These are phyloP conservation scores for Marisa cornuarietis DNA, from an alignment of 1,140 invertebrate species.

Conservation along the genomic window DNA sequence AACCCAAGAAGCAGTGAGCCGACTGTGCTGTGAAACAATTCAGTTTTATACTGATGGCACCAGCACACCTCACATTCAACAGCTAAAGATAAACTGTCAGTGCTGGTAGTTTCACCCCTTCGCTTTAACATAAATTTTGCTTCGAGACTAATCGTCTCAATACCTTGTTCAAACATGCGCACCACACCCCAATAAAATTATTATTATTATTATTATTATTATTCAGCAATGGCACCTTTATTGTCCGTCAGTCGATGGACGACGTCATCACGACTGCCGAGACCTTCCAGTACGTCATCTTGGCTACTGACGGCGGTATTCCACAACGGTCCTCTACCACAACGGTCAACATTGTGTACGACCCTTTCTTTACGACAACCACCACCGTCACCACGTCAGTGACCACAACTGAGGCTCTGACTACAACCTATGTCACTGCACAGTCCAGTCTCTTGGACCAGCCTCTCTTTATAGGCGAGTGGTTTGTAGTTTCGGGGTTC, in stretches of 20 bases:
- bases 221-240: constrained; percentile 12
- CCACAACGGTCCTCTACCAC: constrained; percentile 6
- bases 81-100: no score
- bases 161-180: no score
- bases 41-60: no score
- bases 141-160: no score
- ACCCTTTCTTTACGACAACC: background rate
- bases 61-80: no score
- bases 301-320: constrained; percentile 1
- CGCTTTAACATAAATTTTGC: no score
- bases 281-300: constrained; percentile 17
- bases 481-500: no score
- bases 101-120: no score
- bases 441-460: background rate
- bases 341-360: constrained; percentile 19
- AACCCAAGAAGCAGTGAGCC: no score
- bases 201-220: background rate
- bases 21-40: no score
- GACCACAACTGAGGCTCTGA: background rate
- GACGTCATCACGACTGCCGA: background rate
- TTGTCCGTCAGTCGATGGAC: constrained; percentile 12
- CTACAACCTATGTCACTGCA: no score
- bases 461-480: constrained; percentile 12
- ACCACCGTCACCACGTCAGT: background rate
- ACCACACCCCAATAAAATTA: no score